Evolutionary conservation across 2,888 invertebrate genomes (phyloP), one percentile per base, ranked within the genome.

Genomic region (Pseudococcus viburni): DNA sequence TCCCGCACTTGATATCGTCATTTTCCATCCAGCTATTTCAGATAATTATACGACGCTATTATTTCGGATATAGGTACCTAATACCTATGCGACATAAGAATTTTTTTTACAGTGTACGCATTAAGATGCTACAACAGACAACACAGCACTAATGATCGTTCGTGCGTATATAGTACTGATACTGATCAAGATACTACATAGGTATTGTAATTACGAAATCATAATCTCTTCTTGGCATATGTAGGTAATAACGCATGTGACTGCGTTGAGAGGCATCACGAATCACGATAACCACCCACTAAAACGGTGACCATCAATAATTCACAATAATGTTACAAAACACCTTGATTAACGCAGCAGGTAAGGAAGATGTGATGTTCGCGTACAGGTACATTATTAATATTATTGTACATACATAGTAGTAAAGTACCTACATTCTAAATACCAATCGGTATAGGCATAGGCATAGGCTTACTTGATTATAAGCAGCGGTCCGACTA

Each of bases 401-500:
- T 33, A 33, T 33, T 33, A 33, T 33, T 33, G 26, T 33, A 33
- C 26, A 33, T 33, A 33, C 26, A 33, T 33, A 33, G 26, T 33
- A 33, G n/a, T n/a, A n/a, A n/a, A 33, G 26, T 33, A 2, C 26
- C 3, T 33, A 33, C 3, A 3, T 33, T 2, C 26, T 33, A 33
- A 33, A 33, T 33, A 33, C 1, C 1, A 59, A 33, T 73, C 2
- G 11, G 68, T 33, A 26, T 73, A 73, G 12, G 26, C 12, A 15
- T 64, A 33, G 26, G 3, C 26, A 19, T 7, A 9, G 5, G 89
- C 93, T 92, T 90, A 95, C 95, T 96, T 96, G 90, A 95, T 91
- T 90, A 96, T 94, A 39, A 96, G 92, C 85, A 96, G 92, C 48
- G 94, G 94, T 9, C 95, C 94, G 15, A 97, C 95, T 90, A 94